These are phyloP conservation scores for Luperina testacea DNA, from an alignment of 2,888 invertebrate genomes.

Conservation along the genomic window DNA sequence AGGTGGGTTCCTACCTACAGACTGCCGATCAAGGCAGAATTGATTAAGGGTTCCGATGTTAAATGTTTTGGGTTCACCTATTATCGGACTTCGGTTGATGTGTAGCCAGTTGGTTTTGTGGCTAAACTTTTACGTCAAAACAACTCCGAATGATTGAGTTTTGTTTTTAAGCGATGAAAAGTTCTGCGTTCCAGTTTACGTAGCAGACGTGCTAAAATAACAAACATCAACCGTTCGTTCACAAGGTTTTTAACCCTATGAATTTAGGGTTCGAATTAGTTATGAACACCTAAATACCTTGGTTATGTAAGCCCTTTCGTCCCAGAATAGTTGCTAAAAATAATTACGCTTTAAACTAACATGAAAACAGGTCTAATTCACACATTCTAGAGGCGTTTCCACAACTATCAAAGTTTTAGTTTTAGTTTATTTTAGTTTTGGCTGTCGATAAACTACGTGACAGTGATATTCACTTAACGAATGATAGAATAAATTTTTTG, in stretches of 20 bases:
- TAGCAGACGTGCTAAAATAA: not conserved
- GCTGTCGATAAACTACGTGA: slow-evolving; percentile 28
- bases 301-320: not conserved
- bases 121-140: slow-evolving; percentile 1
- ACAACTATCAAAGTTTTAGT: slow-evolving; percentile 25
- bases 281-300: not conserved
- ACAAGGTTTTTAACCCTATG: not conserved
- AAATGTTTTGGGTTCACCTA: slow-evolving; percentile 51
- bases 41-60: slow-evolving; percentile 57
- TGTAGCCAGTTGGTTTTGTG: slow-evolving; percentile 6
- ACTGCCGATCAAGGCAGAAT: slow-evolving; percentile 39
- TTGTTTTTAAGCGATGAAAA: not conserved
- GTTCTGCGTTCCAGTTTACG: not conserved
- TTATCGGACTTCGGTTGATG: slow-evolving; percentile 8
- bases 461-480: slow-evolving; percentile 39
- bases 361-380: slow-evolving; percentile 43
- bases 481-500: slow-evolving; percentile 16
- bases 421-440: slow-evolving; percentile 29
- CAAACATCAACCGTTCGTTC: not conserved
- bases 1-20: not conserved
- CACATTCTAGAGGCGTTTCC: slow-evolving; percentile 17
- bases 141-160: not conserved
- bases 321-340: slow-evolving; percentile 16
- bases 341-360: slow-evolving; percentile 17
- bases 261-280: not conserved